Evolutionary conservation across 2,888 invertebrate genomes (phyloP).

Genomic region (Thysanoteuthis rhombus): DNA sequence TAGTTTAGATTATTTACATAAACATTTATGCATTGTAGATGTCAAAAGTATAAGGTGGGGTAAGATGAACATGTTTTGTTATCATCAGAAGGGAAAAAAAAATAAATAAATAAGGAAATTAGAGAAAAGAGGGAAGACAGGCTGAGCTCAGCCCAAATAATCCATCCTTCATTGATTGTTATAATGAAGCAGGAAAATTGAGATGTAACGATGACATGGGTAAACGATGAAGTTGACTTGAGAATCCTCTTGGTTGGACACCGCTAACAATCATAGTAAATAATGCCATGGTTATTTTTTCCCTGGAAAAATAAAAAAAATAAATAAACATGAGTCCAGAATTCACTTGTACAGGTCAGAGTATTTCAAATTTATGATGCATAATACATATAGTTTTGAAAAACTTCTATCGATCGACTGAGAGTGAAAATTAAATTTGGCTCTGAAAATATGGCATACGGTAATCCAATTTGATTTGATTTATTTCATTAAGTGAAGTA

Average conservation of each 20-base stretch:
- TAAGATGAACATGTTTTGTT: neutral
- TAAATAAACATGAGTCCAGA: neutral
- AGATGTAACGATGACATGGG: neutral
- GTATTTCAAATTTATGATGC: too few species aligned
- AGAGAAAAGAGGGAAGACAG: neutral
- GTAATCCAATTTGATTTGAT: too few species aligned
- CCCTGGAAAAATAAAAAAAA: neutral
- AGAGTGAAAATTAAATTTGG: too few species aligned
- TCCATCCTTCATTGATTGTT: neutral
- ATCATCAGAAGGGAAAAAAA: neutral
- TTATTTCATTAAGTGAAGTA: too few species aligned
- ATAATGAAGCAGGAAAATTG: neutral
- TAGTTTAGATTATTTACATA: neutral
- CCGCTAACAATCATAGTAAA: neutral
- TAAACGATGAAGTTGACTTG: neutral
- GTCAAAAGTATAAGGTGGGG: neutral
- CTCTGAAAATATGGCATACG: too few species aligned
- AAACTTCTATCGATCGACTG: too few species aligned
- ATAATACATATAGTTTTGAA: too few species aligned
- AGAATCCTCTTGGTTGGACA: neutral
- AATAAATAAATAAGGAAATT: neutral
- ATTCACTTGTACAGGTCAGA: neutral
- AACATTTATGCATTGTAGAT: neutral
- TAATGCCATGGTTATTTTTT: neutral
- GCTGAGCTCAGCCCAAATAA: neutral